Evolutionary conservation across 2,888 invertebrate species (phyloP).

Genomic region (Miltochrista miniata): DNA sequence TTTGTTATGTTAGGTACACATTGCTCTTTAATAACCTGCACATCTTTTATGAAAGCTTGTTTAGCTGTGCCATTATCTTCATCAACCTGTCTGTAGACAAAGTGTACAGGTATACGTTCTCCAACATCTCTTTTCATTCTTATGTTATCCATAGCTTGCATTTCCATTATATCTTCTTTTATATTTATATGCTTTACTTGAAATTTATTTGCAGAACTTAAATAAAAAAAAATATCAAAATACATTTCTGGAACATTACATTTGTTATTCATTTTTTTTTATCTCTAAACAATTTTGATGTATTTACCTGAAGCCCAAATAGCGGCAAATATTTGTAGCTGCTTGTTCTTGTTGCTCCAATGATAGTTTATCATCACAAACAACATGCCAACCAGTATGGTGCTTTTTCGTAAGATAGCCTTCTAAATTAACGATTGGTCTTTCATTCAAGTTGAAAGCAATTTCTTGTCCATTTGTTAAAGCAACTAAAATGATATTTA

Average conservation of each 20-base stretch:
- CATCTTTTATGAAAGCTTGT: conserved; percentile 59
- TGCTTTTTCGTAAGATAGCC: conserved; percentile 86
- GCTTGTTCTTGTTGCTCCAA: conserved; percentile 70
- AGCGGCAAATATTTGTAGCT: conserved; percentile 84
- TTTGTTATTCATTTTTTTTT: too few species aligned
- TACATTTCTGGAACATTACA: too few species aligned
- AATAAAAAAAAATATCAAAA: not conserved
- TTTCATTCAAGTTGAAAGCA: conserved; percentile 83
- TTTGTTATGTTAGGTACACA: conserved; percentile 75
- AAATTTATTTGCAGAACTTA: conserved; percentile 67
- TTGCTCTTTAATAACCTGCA: conserved; percentile 67
- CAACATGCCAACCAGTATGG: conserved; percentile 86
- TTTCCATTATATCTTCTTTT: conserved; percentile 50
- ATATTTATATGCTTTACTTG: conserved; percentile 67
- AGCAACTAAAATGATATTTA: conserved; percentile 79
- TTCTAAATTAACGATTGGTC: conserved; percentile 82
- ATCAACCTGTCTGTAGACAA: conserved; percentile 51
- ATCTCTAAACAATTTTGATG: not conserved
- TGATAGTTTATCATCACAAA: conserved; percentile 82
- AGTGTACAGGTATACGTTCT: conserved; percentile 54
- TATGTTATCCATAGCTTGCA: conserved; percentile 33
- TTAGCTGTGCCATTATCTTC: conserved; percentile 41
- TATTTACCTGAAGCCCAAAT: conserved; percentile 86
- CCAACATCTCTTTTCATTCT: conserved; percentile 50
- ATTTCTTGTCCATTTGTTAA: conserved; percentile 86